phyloP scores from a whole-genome alignment of 2,113 vertebrate genomes.

The Circaetus gallicus region DNA sequence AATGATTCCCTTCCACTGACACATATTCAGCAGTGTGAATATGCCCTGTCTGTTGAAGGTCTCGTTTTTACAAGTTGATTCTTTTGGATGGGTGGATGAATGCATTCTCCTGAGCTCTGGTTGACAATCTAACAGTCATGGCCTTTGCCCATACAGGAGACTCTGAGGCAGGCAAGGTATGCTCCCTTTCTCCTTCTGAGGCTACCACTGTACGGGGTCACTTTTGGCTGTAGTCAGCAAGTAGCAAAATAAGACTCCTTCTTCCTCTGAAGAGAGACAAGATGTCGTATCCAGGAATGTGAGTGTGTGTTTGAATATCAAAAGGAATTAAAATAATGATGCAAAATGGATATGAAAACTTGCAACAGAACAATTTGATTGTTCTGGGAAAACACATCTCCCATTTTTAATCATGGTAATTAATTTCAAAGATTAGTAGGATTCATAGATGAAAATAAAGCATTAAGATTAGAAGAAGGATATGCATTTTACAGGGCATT shows the following conservation, averaged over 20 bases:
- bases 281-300: not conserved
- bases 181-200: not conserved
- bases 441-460: slow-evolving; percentile 38
- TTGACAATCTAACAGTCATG: not conserved
- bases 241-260: not conserved
- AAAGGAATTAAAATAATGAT: slow-evolving; percentile 30
- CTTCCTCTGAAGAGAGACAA: not conserved
- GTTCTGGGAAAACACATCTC: slow-evolving; percentile 53
- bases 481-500: slow-evolving; percentile 16
- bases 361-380: slow-evolving; percentile 17
- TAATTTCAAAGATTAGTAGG: slow-evolving; percentile 63
- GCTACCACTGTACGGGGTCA: not conserved
- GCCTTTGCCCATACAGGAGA: not conserved
- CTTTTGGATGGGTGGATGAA: not conserved
- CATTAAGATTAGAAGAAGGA: slow-evolving; percentile 15
- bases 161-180: not conserved
- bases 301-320: not conserved
- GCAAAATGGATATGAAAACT: not conserved
- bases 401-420: slow-evolving; percentile 54
- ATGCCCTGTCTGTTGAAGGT: not conserved
- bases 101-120: not conserved
- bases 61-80: rapidly evolving
- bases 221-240: not conserved
- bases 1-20: not conserved
- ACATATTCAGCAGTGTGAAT: not conserved